phyloP scores from a whole-genome alignment of 2,113 vertebrate species.

The Symphodus melops region DNA sequence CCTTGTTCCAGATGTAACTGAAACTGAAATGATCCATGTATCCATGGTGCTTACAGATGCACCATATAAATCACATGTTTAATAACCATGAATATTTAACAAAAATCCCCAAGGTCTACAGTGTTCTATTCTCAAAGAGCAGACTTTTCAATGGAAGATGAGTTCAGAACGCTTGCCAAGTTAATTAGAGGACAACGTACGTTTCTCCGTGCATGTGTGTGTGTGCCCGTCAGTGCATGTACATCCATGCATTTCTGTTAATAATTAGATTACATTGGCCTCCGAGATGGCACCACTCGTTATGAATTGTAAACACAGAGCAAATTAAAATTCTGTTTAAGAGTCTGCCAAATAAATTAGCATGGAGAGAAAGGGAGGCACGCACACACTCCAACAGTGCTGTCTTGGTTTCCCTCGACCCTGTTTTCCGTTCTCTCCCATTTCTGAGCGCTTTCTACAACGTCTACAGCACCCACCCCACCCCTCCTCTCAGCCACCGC shows the following conservation, averaged over 20 bases:
- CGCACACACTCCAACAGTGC: slow-evolving; percentile 15
- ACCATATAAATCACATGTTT: slow-evolving; percentile 47
- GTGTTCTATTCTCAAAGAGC: slow-evolving; percentile 46
- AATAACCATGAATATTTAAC: slow-evolving; percentile 48
- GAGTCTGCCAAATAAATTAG: slow-evolving; percentile 68
- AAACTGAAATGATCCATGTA: background rate
- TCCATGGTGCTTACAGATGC: slow-evolving; percentile 26
- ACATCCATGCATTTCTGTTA: slow-evolving; percentile 63
- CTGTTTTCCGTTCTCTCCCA: slow-evolving; percentile 35
- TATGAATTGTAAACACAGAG: slow-evolving; percentile 71
- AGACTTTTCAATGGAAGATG: slow-evolving; percentile 58
- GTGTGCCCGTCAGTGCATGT: slow-evolving; percentile 48
- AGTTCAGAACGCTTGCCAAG: slow-evolving; percentile 45
- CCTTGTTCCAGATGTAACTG: background rate
- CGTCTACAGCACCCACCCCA: slow-evolving; percentile 7
- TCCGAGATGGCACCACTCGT: slow-evolving; percentile 67
- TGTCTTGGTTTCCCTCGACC: slow-evolving; percentile 17
- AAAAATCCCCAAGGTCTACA: slow-evolving; percentile 23
- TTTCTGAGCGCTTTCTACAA: slow-evolving; percentile 26
- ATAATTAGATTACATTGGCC: slow-evolving; percentile 75
- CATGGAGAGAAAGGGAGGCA: slow-evolving; percentile 52
- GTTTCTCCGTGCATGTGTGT: slow-evolving; percentile 40
- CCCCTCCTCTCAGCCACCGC: slow-evolving; percentile 10
- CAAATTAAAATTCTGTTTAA: slow-evolving; percentile 73
- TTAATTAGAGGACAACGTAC: slow-evolving; percentile 68